Base-by-base conservation (phyloP, 2,113 vertebrate species). In the Catharus fuscescens region DNA sequence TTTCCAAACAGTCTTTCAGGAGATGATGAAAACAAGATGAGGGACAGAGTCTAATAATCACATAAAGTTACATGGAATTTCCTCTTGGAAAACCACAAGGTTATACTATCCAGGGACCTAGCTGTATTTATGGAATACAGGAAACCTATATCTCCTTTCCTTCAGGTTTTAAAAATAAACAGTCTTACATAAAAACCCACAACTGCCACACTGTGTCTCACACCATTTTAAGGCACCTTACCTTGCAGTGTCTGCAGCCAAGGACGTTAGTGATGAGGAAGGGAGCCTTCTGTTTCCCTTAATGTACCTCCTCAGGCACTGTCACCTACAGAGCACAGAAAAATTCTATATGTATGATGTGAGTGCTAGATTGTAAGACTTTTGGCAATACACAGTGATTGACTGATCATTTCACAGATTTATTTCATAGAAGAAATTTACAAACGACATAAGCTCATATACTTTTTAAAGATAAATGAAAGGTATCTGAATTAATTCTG, bases 121-220 rank as follows among this genome's bases (percentile, higher is more conserved):
- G 71, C 18, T 91, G 50, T 85, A 96, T 94, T 95, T 96, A 78
- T 86, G 71, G 69, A 88, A 90, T 88, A 56, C 73, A 95, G 79
- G 84, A 95, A 97, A 79, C 57, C 57, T 92, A 15, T 54, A 90
- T 38, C 73, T 88, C 42, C 52, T 95, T 85, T 94, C 74, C 74
- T 65, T 92, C n/a, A 95, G 60, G 64, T 78, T 95, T 96, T 96
- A 89, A 69, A 96, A 93, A 96, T 86, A 92, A 96, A 90, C 29
- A 82, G 57, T 57, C 77, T 83, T 56, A 70, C 80, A 92, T 61
- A 90, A 96, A 95, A 96, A 91, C 23, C 85, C 36, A 56, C 84
- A 91, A 50, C 74, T 89, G 67, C 52, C 88, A 81, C 48, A 34
- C 66, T 88, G 50, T 62, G 42, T 45, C 71, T 78, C 44, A 36